Evolutionary conservation across 2,888 invertebrate genomes (phyloP), one percentile per base, ranked within the genome.

Genomic region (Tetrapedia diversipes): DNA sequence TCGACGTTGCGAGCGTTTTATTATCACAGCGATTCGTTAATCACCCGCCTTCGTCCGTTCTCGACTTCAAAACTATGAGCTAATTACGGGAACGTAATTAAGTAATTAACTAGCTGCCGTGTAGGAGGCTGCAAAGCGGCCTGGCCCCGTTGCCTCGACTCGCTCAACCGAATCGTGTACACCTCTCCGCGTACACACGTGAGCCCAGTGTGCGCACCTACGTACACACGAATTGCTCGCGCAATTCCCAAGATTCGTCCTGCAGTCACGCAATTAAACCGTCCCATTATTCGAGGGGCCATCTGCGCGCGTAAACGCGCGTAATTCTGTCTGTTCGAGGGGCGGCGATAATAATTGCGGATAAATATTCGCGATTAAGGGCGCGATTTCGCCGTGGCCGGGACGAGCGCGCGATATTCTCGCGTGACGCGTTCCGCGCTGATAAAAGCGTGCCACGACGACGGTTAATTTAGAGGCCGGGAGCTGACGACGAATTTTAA

Each of bases 41-140:
- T 80, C 85, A 74, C 71, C 75, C 47, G 64, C 70, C 75, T 77
- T 71, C 57, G 64, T 34, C 59, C 65, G 51, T 43, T 64, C 64
- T 54, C 70, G 60, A 77, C 82, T 81, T 85, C 81, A 80, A 73
- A 81, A 77, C 79, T 73, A 72, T 85, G 83, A 86, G 81, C 87
- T 88, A 89, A 89, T 89, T 88, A 88, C 86, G 74, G 68, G 78
- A 80, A 82, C 79, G 88, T 89, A 88, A 89, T 89, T 89, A 88
- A 89, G 89, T 88, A 87, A 89, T 88, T 89, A 89, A 87, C 86
- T 85, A 86, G 85, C 84, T 77, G 82, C 60, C 76, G 69, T n/a
- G n/a, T 66, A 73, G 83, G 67, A 78, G 81, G 77, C 75, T 81
- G 77, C 60, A 73, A 80, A 83, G 78, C 77, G 72, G 56, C 66